A percentile compares a stretch with the other conserved stretches of the same genome.
Conservation (phyloP, 2,888 invertebrate species). For the Lordiphosa andalusiaca region DNA sequence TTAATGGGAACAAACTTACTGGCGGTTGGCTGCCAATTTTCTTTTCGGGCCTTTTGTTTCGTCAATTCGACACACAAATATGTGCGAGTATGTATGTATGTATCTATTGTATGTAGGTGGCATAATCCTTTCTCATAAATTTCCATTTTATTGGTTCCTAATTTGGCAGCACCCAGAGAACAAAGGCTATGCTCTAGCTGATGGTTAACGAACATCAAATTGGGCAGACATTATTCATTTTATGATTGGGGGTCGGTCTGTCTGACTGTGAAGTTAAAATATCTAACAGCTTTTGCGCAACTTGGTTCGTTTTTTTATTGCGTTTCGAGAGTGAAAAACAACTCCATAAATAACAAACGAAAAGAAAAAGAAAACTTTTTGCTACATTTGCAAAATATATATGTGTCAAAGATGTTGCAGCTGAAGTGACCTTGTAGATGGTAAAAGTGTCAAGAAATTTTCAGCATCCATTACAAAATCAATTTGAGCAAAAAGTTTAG, state of each 20-base stretch:
- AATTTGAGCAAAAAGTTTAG: too few species aligned
- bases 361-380: constrained; percentile 20
- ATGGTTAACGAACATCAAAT: constrained; percentile 38
- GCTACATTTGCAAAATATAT: constrained; percentile 24
- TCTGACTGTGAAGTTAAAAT: too few species aligned
- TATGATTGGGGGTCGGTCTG: too few species aligned
- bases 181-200: neutral
- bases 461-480: too few species aligned
- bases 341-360: constrained; percentile 52
- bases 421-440: constrained; percentile 29
- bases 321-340: constrained; percentile 46
- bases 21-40: constrained; percentile 54
- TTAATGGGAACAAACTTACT: constrained; percentile 67
- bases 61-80: constrained; percentile 8
- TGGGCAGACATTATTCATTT: constrained; percentile 50
- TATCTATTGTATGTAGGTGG: constrained; percentile 27
- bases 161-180: constrained; percentile 37
- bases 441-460: too few species aligned
- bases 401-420: constrained; percentile 31
- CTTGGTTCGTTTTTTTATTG: constrained; percentile 25
- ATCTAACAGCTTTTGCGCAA: too few species aligned
- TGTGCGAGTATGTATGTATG: constrained; percentile 14
- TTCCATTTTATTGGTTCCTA: constrained; percentile 64
- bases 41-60: constrained; percentile 33
- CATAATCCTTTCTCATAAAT: constrained; percentile 54